Percentiles rank a stretch among this genome's conserved stretches.
phyloP scores from a whole-genome alignment of 2,888 invertebrate genomes.

The Orchesellides sinensis region DNA sequence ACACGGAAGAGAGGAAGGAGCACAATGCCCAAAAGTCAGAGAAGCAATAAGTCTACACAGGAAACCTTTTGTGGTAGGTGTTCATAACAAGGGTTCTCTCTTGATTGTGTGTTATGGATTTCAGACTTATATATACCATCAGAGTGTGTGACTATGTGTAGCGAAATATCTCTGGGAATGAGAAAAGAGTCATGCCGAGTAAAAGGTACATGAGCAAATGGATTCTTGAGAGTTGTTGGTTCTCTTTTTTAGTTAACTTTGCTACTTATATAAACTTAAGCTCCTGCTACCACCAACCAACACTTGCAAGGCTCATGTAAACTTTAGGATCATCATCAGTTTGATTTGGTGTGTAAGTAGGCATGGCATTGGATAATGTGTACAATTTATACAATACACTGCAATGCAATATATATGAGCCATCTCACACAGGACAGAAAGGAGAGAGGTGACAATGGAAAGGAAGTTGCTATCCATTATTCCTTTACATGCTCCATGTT shows the following conservation, averaged over 20 bases:
- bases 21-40: conserved; percentile 38
- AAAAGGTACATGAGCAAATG: conserved; percentile 56
- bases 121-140: too few species aligned
- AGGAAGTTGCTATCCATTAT: conserved; percentile 37
- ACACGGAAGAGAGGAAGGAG: conserved; percentile 13
- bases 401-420: too few species aligned
- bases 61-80: conserved; percentile 59
- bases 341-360: conserved; percentile 4
- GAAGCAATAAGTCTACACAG: conserved; percentile 53
- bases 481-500: neutral
- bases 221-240: conserved; percentile 54
- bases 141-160: too few species aligned
- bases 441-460: conserved; percentile 45
- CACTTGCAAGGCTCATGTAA: neutral
- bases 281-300: conserved; percentile 15
- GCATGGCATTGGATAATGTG: neutral
- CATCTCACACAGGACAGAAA: neutral
- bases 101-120: conserved; percentile 65
- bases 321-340: neutral
- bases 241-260: conserved; percentile 58
- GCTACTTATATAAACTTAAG: conserved; percentile 41
- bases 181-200: conserved; percentile 40
- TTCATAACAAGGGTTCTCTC: conserved; percentile 61
- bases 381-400: too few species aligned
- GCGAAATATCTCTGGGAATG: conserved; percentile 49